phyloP scores from a whole-genome alignment of 2,113 vertebrate genomes.

The Columba janthina region DNA sequence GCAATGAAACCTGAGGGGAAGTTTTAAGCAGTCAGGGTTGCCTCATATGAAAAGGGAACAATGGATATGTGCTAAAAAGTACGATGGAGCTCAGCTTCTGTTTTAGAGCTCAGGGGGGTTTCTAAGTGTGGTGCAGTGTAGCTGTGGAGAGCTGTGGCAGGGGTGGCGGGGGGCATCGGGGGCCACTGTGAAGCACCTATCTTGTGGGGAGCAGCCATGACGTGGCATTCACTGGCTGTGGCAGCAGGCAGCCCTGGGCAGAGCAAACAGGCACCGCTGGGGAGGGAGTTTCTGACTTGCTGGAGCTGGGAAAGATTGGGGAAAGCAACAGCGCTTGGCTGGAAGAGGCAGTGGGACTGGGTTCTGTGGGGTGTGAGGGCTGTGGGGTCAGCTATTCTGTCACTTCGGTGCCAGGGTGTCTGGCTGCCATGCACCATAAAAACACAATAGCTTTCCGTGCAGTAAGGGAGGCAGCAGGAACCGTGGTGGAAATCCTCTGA shows the following conservation, averaged over 20 bases:
- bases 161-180: rapidly evolving
- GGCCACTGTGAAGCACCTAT: rapidly evolving
- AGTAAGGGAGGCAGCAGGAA: not conserved
- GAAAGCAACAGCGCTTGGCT: rapidly evolving
- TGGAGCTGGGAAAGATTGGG: rapidly evolving
- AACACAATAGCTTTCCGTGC: rapidly evolving
- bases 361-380: not conserved
- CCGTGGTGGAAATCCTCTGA: not conserved
- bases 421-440: rapidly evolving
- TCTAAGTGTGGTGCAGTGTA: rapidly evolving
- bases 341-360: not conserved
- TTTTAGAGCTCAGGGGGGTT: not conserved
- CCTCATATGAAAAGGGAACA: not conserved
- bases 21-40: too few relatives aligned
- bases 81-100: not conserved
- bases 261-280: not conserved
- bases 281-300: not conserved
- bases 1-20: too few relatives aligned
- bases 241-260: not conserved
- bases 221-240: not conserved
- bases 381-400: not conserved
- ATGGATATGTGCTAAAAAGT: not conserved
- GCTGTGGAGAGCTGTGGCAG: rapidly evolving
- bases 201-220: not conserved
- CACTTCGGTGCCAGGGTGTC: rapidly evolving